phyloP scores from a whole-genome alignment of 2,113 vertebrate species.

The Geococcyx californianus region DNA sequence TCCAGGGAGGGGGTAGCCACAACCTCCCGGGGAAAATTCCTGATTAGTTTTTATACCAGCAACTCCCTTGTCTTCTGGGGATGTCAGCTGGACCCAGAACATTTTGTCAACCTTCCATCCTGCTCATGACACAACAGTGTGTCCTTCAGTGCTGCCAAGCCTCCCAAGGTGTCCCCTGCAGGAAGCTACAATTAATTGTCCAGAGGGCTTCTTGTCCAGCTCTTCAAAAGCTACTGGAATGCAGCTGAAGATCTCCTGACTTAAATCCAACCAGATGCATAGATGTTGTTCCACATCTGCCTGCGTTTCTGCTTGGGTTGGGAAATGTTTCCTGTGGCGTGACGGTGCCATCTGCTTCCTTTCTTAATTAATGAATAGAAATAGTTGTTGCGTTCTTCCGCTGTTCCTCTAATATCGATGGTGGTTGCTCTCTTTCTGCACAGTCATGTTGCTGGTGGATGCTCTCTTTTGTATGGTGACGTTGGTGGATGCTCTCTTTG shows the following conservation, averaged over 20 bases:
- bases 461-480: no score
- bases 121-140: not conserved
- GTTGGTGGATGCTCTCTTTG: no score
- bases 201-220: not conserved
- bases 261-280: not conserved
- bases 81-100: not conserved
- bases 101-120: not conserved
- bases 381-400: not conserved
- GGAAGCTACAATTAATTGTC: rapidly evolving
- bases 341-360: not conserved
- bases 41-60: not conserved
- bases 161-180: not conserved
- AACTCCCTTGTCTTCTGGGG: not conserved
- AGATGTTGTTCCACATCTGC: not conserved
- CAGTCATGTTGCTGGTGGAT: no score
- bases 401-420: not conserved
- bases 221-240: not conserved
- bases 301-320: not conserved
- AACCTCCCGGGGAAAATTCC: no score
- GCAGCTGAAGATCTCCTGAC: not conserved
- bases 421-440: not conserved
- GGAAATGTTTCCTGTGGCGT: not conserved
- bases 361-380: not conserved
- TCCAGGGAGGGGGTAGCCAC: no score
- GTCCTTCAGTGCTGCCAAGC: not conserved